Percentiles rank a stretch among this genome's conserved stretches.
These are phyloP conservation scores for Seriola rivoliana DNA, from an alignment of 2,113 vertebrate species.

Conservation along the genomic window DNA sequence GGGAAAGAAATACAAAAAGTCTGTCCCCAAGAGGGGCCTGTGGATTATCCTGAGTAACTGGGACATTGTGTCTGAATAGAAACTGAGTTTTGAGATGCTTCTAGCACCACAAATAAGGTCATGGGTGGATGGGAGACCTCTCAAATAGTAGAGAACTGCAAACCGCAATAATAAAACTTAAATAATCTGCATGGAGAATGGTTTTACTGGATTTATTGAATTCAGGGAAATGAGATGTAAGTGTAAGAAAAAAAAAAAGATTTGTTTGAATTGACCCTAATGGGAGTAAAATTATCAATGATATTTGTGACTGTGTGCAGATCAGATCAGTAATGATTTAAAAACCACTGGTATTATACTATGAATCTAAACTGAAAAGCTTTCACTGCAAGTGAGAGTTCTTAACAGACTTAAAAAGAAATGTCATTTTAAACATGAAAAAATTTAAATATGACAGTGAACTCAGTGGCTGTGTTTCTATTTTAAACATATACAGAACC, in stretches of 20 bases:
- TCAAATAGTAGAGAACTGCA: not conserved
- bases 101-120: not conserved
- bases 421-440: not conserved
- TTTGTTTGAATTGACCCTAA: not conserved
- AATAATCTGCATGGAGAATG: not conserved
- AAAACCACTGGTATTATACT: too few species aligned
- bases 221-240: not conserved
- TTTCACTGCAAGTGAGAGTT: not conserved
- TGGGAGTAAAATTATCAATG: not conserved
- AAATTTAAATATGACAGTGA: not conserved
- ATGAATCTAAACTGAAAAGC: not conserved
- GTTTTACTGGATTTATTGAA: not conserved
- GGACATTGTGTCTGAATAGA: not conserved
- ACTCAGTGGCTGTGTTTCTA: conserved; percentile 34
- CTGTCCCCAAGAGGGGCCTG: not conserved
- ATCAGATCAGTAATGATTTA: too few species aligned
- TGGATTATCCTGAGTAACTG: not conserved
- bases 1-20: not conserved
- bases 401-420: not conserved
- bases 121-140: not conserved
- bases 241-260: too few species aligned
- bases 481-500: conserved; percentile 62
- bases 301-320: not conserved
- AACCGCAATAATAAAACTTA: not conserved
- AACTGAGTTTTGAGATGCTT: conserved; percentile 1